Percentiles rank a stretch among this genome's conserved stretches.
Evolutionary conservation across 2,113 vertebrate species (phyloP).

Genomic region (Crocuta crocuta): DNA sequence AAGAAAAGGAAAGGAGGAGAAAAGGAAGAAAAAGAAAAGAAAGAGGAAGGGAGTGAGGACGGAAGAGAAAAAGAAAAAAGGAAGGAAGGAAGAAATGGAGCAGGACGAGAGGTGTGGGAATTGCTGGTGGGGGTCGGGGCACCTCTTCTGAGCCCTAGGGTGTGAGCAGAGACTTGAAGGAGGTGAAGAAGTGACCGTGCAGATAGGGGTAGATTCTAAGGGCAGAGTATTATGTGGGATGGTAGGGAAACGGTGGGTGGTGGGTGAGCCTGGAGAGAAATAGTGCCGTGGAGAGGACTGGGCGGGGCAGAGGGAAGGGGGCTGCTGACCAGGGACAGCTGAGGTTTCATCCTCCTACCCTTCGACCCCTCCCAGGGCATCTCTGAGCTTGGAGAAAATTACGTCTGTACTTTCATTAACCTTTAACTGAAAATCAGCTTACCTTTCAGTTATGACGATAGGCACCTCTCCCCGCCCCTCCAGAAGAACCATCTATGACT

Average conservation of each 20-base stretch:
- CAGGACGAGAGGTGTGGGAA: background rate
- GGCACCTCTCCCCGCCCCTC: too few relatives aligned
- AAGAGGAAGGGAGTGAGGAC: too few relatives aligned
- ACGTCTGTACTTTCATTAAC: background rate
- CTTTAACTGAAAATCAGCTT: background rate
- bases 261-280: too few relatives aligned
- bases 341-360: background rate
- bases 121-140: too few relatives aligned
- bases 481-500: background rate
- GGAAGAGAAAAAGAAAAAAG: too few relatives aligned
- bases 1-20: too few relatives aligned
- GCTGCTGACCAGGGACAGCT: rapidly evolving
- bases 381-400: background rate
- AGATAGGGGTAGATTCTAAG: background rate
- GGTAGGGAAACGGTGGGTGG: background rate
- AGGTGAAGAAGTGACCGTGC: background rate
- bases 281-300: rapidly evolving
- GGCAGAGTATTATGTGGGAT: background rate
- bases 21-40: background rate
- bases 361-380: background rate
- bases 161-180: background rate
- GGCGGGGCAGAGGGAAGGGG: rapidly evolving
- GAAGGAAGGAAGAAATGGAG: background rate
- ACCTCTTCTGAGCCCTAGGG: background rate
- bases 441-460: background rate